Base-by-base conservation (phyloP, 2,797 vertebrate species). In the Poeciliopsis gracilis region DNA sequence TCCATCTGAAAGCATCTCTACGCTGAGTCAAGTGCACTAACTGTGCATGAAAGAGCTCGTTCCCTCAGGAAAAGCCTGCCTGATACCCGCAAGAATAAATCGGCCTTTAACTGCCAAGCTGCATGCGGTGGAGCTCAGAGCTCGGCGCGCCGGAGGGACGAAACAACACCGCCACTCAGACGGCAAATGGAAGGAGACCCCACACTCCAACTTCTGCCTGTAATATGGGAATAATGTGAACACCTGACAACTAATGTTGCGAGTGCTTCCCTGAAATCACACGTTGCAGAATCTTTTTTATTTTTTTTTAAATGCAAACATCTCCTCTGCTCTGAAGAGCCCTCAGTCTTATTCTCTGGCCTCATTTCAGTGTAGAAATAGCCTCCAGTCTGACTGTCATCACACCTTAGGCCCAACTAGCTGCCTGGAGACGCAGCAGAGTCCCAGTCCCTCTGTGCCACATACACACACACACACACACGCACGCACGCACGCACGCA, bases 1-100 rank as follows among this genome's bases (percentile, higher is more conserved):
- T 96, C 96, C 96, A 96, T 96, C 95, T 93, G 91, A 95, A 81
- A 95, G 95, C 92, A 77, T 93, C 89, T 92, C 92, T 87, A 86
- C 77, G 91, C 94, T 92, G 94, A 96, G 94, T 95, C 94, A 95
- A 95, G 94, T 94, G 95, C 95, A 95, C 94, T 95, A 96, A 96
- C 95, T 95, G 95, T 92, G 94, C 95, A 92, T 95, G 95, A 95
- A 95, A 95, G 93, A 94, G 93, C 88, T 80, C 0, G 77, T 85
- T 93, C 93, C 94, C 94, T 80, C 84, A 96, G 95, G 95, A 95
- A 88, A 49, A 53, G 82, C 82, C 93, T 86, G 94, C 89, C 92
- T 93, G 93, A 94, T 95, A 95, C 94, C 94, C 94, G 90, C 89
- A 93, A 95, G 95, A 94, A 93, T 94, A 92, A 92, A 94, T 93